These are phyloP conservation scores for Drosophila equinoxialis DNA, from an alignment of 1,140 invertebrate genomes.

Conservation along the genomic window DNA sequence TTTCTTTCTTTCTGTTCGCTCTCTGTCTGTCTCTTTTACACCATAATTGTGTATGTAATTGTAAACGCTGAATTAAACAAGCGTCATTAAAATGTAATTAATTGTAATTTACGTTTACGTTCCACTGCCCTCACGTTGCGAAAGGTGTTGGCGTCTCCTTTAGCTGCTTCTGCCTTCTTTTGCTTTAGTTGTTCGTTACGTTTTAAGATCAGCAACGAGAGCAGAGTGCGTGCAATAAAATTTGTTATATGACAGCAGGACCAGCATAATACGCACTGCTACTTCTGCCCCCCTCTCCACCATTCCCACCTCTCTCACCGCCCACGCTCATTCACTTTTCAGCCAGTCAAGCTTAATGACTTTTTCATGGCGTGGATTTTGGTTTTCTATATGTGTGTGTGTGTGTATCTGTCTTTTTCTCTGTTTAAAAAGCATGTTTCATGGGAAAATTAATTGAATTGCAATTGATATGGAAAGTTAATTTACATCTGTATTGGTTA, in stretches of 20 bases:
- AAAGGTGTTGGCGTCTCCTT: constrained; percentile 55
- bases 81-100: constrained; percentile 83
- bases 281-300: neutral
- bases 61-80: constrained; percentile 82
- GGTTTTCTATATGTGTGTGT: constrained; percentile 1
- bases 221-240: constrained; percentile 50
- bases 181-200: constrained; percentile 4
- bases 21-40: constrained; percentile 10
- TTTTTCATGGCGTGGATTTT: constrained; percentile 40
- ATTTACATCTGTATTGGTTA: constrained; percentile 75
- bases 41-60: constrained; percentile 82
- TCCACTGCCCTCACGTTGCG: constrained; percentile 52
- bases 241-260: constrained; percentile 24
- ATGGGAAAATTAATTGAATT: constrained; percentile 75
- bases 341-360: constrained; percentile 43
- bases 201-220: constrained; percentile 53
- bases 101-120: constrained; percentile 80
- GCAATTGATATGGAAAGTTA: constrained; percentile 80
- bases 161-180: neutral
- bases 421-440: constrained; percentile 22
- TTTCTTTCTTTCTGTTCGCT: neutral
- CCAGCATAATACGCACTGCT: neutral
- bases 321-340: neutral
- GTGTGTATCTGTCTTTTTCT: neutral
- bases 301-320: neutral